These are phyloP conservation scores for Archilochus colubris DNA, from an alignment of 2,113 vertebrate species.

Conservation along the genomic window DNA sequence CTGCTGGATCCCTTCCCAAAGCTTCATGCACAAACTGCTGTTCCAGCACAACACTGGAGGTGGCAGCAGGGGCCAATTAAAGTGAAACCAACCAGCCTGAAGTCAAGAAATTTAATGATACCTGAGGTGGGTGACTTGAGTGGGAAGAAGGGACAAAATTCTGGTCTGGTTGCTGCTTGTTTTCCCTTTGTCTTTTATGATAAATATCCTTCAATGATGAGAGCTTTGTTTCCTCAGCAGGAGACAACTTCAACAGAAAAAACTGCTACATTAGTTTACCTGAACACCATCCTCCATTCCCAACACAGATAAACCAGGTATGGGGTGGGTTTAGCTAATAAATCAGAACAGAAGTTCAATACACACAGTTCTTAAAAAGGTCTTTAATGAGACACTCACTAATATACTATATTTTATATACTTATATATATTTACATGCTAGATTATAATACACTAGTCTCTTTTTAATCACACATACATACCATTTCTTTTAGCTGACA, in stretches of 20 bases:
- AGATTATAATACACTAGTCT: neutral
- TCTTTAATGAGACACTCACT: neutral
- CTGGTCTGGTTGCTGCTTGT: conserved; percentile 75
- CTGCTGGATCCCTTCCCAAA: conserved; percentile 27
- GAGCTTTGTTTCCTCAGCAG: conserved; percentile 73
- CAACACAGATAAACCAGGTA: neutral
- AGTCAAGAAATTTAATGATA: conserved; percentile 50
- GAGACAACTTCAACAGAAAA: conserved; percentile 71
- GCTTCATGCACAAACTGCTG: neutral
- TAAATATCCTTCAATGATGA: conserved; percentile 90
- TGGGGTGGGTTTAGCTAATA: neutral
- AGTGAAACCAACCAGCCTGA: neutral
- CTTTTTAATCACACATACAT: neutral
- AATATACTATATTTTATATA: too few relatives aligned
- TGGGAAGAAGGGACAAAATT: conserved; percentile 68
- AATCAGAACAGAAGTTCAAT: neutral
- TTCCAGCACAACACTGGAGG: conserved; percentile 28
- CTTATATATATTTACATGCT: too few relatives aligned
- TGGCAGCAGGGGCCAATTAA: conserved; percentile 46
- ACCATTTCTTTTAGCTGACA: neutral
- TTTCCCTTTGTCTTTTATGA: conserved; percentile 82
- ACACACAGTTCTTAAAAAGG: neutral
- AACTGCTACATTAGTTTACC: neutral
- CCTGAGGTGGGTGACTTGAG: conserved; percentile 84
- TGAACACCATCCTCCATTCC: neutral